Conservation (phyloP, 1,140 invertebrate species). For the Pseudachorutes palmiensis region DNA sequence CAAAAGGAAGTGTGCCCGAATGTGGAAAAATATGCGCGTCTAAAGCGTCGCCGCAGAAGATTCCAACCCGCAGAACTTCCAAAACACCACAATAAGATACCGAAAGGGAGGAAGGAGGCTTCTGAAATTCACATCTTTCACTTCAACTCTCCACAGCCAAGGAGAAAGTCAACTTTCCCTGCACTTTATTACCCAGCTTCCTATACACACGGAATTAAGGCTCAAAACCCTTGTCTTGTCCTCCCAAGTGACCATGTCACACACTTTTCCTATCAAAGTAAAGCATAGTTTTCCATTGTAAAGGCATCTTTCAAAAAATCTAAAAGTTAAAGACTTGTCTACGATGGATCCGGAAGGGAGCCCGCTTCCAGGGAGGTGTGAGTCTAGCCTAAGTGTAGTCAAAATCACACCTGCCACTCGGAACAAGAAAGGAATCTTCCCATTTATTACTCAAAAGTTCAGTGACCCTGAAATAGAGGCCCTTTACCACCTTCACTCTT, state of each 20-base stretch:
- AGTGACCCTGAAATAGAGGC: slow-evolving; percentile 38
- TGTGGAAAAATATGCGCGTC: too few relatives aligned
- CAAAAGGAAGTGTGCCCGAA: not conserved
- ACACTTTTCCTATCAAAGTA: too few relatives aligned
- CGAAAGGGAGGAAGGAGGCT: not conserved
- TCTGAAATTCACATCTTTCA: not conserved
- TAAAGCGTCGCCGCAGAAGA: too few relatives aligned
- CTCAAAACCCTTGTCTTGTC: too few relatives aligned
- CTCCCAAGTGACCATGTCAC: too few relatives aligned
- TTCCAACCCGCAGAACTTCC: not conserved
- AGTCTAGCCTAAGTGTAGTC: slow-evolving; percentile 35
- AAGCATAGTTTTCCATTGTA: too few relatives aligned
- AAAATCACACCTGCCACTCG: slow-evolving; percentile 32
- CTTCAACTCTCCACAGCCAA: not conserved
- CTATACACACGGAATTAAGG: too few relatives aligned
- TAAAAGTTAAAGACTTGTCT: not conserved
- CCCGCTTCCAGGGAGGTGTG: slow-evolving; percentile 28
- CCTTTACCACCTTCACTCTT: slow-evolving; percentile 35
- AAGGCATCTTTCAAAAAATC: too few relatives aligned
- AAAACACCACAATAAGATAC: not conserved
- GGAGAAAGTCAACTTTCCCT: not conserved
- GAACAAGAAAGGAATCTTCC: slow-evolving; percentile 22
- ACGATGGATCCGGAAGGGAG: slow-evolving; percentile 18
- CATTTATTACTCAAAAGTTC: slow-evolving; percentile 33
- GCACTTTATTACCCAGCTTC: too few relatives aligned